Percentiles rank a stretch among this genome's conserved stretches.
Evolutionary conservation across 2,888 invertebrate species (phyloP).

Genomic region (Abrostola tripartita): DNA sequence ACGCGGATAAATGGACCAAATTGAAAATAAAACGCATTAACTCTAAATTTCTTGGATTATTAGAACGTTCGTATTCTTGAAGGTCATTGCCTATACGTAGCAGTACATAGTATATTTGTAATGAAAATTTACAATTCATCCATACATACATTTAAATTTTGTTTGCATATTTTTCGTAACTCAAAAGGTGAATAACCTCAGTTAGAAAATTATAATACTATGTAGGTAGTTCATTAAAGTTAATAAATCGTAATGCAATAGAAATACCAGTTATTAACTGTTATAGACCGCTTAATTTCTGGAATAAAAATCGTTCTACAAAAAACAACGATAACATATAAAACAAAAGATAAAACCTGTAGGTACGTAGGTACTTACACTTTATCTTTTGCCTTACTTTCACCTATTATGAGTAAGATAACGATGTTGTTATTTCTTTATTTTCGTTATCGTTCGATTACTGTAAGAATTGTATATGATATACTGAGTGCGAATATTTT

Average conservation of each 20-base stretch:
- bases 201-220: not conserved
- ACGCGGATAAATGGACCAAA: no score
- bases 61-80: constrained; percentile 17
- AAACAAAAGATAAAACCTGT: constrained; percentile 19
- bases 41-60: not conserved
- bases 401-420: constrained; percentile 18
- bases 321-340: constrained; percentile 15
- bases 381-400: constrained; percentile 37
- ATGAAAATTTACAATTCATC: constrained; percentile 37
- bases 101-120: constrained; percentile 23
- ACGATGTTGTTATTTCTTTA: constrained; percentile 29
- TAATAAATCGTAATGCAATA: not conserved
- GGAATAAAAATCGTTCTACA: constrained; percentile 4
- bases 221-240: not conserved
- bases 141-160: constrained; percentile 21
- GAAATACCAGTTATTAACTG: not conserved
- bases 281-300: constrained; percentile 14
- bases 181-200: constrained; percentile 7
- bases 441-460: constrained; percentile 32
- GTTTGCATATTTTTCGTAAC: constrained; percentile 13
- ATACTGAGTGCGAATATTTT: constrained; percentile 19
- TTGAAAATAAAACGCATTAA: not conserved
- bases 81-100: constrained; percentile 38
- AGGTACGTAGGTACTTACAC: not conserved
- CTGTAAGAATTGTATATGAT: constrained; percentile 11